Percentiles rank a stretch among this genome's conserved stretches.
Evolutionary conservation across 2,797 vertebrate species (phyloP).

Genomic region (Coccyzus lansbergi): DNA sequence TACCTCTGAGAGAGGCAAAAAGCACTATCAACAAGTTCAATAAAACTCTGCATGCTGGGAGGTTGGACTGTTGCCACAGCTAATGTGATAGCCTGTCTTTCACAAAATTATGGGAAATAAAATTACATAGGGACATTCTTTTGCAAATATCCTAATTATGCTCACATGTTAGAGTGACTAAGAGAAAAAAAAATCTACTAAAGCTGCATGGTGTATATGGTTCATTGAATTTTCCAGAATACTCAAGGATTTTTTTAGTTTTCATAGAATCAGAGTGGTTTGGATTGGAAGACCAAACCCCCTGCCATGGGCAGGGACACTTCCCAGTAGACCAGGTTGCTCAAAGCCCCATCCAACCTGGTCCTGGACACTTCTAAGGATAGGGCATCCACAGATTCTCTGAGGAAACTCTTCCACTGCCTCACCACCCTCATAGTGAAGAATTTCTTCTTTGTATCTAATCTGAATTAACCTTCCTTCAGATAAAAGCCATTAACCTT

Average conservation of each 20-base stretch:
- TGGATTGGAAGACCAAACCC: no score
- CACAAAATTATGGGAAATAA: background rate
- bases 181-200: background rate
- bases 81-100: background rate
- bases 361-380: no score
- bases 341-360: no score
- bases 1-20: background rate
- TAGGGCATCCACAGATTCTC: no score
- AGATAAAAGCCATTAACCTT: no score
- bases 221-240: background rate
- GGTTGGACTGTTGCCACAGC: background rate
- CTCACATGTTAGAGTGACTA: background rate
- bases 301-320: no score
- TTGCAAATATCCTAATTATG: background rate
- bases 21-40: background rate
- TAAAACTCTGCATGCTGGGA: background rate
- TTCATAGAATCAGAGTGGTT: background rate
- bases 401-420: no score
- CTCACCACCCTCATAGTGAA: no score
- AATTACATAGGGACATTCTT: background rate
- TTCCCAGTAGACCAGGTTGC: no score
- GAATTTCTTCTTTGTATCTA: no score
- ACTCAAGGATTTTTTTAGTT: background rate
- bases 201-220: background rate
- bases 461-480: no score